Conservation (phyloP, 2,797 vertebrate species). For the Erithacus rubecula region DNA sequence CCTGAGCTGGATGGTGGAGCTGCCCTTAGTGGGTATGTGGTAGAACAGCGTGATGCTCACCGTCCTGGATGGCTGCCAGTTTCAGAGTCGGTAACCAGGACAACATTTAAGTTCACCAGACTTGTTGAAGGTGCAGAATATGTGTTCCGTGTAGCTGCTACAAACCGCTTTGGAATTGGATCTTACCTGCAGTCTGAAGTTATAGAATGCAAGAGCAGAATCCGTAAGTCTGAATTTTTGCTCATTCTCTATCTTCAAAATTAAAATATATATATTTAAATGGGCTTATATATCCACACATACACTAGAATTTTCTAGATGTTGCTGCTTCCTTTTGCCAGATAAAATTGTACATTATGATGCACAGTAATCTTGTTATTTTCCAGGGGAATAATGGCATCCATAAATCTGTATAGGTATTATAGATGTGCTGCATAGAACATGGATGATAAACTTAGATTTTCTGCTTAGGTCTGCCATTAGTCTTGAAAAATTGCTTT, state of each 20-base stretch:
- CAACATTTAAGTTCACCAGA: constrained; percentile 90
- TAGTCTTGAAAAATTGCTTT: background rate
- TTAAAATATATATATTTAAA: background rate
- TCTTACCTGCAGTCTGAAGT: constrained; percentile 94
- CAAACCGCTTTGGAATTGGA: constrained; percentile 94
- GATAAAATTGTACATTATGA: background rate
- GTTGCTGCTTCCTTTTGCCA: background rate
- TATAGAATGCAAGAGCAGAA: constrained; percentile 91
- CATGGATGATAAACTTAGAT: background rate
- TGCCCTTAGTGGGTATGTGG: constrained; percentile 89
- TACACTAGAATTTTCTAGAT: background rate
- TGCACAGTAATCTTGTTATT: background rate
- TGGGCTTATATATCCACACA: background rate
- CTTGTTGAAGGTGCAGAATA: constrained; percentile 94
- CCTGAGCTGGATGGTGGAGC: constrained; percentile 93
- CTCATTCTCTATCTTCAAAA: background rate
- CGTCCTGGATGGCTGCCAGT: constrained; percentile 96
- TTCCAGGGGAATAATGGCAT: background rate
- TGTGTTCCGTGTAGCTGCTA: constrained; percentile 93
- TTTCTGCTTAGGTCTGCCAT: background rate
- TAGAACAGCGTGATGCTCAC: constrained; percentile 97
- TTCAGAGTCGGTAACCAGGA: constrained; percentile 91
- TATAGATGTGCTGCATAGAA: background rate
- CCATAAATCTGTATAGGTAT: background rate
- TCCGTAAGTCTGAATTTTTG: constrained; percentile 82